phyloP scores from a whole-genome alignment of 2,888 invertebrate genomes.

The Bembecia ichneumoniformis region DNA sequence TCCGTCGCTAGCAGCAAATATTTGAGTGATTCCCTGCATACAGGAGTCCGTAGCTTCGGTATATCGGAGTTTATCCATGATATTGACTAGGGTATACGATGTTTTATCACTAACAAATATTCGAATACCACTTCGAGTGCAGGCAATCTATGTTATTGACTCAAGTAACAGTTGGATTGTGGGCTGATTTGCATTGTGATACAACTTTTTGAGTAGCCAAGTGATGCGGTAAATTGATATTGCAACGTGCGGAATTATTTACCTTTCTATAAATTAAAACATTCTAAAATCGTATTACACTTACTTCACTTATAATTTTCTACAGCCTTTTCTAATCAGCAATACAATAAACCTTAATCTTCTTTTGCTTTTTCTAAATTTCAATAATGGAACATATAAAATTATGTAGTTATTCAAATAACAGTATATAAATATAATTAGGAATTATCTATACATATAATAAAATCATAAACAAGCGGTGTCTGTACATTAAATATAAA shows the following conservation, averaged over 20 bases:
- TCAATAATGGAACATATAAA: too few species aligned
- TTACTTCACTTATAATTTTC: too few species aligned
- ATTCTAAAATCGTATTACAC: too few species aligned
- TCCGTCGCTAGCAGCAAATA: slow-evolving; percentile 34
- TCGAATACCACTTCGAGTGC: slow-evolving; percentile 7
- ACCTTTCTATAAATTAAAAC: too few species aligned
- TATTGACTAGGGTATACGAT: slow-evolving; percentile 6
- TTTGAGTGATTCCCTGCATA: slow-evolving; percentile 43
- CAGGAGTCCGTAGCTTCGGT: slow-evolving; percentile 11
- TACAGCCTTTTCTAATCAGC: too few species aligned
- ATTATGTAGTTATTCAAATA: too few species aligned
- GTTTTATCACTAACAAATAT: slow-evolving; percentile 8
- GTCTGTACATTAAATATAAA: too few species aligned
- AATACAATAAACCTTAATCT: too few species aligned
- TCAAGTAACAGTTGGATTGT: slow-evolving; percentile 1
- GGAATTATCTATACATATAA: too few species aligned
- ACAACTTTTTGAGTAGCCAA: background rate
- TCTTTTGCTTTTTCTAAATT: too few species aligned
- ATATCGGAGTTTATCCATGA: background rate
- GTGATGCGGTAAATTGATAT: background rate
- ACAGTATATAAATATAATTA: too few species aligned
- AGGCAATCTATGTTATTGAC: slow-evolving; percentile 12
- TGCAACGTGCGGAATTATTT: background rate
- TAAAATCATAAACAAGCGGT: too few species aligned
- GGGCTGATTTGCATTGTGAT: background rate